Evolutionary conservation across 2,888 invertebrate genomes (phyloP).

Genomic region (Ganaspis brasiliensis): DNA sequence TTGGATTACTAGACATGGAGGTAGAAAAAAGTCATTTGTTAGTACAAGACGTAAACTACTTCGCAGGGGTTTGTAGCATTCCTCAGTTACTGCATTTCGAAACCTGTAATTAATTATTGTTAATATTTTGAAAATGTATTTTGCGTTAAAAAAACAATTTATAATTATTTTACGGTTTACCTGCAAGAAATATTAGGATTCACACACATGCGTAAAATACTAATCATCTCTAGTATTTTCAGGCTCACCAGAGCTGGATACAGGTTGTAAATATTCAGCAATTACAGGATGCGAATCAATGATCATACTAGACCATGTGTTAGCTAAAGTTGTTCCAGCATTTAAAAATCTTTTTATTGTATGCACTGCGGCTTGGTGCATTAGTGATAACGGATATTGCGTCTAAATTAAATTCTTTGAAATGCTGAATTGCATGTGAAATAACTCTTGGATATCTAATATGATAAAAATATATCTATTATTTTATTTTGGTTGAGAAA

Average conservation of each 20-base stretch:
- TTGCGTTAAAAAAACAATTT: background rate
- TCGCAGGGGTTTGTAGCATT: conserved; percentile 5
- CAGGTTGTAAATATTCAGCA: conserved; percentile 50
- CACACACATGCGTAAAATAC: conserved; percentile 6
- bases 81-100: conserved; percentile 5
- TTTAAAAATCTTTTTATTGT: conserved; percentile 70
- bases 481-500: no score
- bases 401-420: conserved; percentile 63
- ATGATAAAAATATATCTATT: conserved; percentile 45
- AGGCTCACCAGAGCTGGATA: background rate
- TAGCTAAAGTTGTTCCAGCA: conserved; percentile 71
- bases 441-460: conserved; percentile 61
- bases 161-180: background rate
- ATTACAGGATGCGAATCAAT: conserved; percentile 67
- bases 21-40: background rate
- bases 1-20: conserved; percentile 10
- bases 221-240: background rate
- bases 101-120: conserved; percentile 7
- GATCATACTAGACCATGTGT: conserved; percentile 69
- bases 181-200: background rate
- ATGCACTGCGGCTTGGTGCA: conserved; percentile 68
- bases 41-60: conserved; percentile 1
- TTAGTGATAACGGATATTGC: conserved; percentile 63
- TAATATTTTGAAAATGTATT: background rate
- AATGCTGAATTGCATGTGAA: conserved; percentile 59